Evolutionary conservation across 2,888 invertebrate species (phyloP).

Genomic region (Mythimna pallens): DNA sequence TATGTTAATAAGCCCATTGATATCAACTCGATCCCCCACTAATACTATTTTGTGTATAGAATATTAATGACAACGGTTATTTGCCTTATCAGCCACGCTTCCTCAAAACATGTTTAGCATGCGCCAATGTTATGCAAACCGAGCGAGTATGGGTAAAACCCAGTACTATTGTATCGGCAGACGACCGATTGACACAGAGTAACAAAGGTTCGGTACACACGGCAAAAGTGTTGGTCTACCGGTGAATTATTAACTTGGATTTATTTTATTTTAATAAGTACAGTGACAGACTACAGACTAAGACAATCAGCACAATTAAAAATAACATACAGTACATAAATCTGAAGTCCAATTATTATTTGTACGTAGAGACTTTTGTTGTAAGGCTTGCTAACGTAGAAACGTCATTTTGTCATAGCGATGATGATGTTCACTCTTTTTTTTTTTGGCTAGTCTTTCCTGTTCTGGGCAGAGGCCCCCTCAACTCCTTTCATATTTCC

Average conservation of each 20-base stretch:
- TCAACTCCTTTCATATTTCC: background rate
- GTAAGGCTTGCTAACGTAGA: background rate
- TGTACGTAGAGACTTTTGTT: background rate
- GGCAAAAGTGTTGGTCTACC: constrained; percentile 6
- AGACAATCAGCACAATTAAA: no score
- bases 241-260: background rate
- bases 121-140: constrained; percentile 47
- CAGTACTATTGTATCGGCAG: constrained; percentile 42
- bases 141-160: constrained; percentile 65
- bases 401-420: no score
- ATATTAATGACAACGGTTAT: constrained; percentile 50
- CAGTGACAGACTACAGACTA: no score
- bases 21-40: constrained; percentile 15
- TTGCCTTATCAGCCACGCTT: constrained; percentile 63
- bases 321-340: no score
- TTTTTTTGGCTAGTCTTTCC: background rate
- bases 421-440: no score
- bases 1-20: constrained; percentile 38
- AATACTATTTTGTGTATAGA: constrained; percentile 34
- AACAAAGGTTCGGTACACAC: constrained; percentile 37
- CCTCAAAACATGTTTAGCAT: constrained; percentile 62
- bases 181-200: constrained; percentile 31
- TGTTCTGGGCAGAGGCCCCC: background rate
- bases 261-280: no score
- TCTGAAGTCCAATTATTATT: no score